Conservation (phyloP, 1,140 invertebrate species). For the Parapsyche elsis region DNA sequence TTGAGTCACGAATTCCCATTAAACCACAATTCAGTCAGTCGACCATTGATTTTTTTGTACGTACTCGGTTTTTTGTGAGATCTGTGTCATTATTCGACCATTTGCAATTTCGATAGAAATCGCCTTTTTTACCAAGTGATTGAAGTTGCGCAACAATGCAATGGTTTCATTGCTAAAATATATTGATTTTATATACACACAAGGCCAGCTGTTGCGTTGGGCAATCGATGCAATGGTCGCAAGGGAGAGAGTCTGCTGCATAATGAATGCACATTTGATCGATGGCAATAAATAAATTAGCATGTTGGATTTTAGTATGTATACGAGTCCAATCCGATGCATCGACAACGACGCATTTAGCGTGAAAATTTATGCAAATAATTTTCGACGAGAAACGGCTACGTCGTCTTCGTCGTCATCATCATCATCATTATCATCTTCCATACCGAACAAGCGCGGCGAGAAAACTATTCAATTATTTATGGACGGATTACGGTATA, state of each 20-base stretch:
- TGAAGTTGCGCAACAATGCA: not conserved
- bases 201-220: not conserved
- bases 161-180: not conserved
- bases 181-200: not conserved
- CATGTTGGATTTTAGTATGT: not conserved
- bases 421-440: slow-evolving; percentile 21
- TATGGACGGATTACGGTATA: slow-evolving; percentile 43
- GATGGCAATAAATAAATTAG: not conserved
- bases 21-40: slow-evolving; percentile 5
- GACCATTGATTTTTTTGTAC: not conserved
- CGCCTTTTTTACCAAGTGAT: not conserved
- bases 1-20: slow-evolving; percentile 6
- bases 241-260: not conserved
- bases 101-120: slow-evolving; percentile 8
- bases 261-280: not conserved
- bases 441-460: not conserved
- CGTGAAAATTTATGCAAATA: slow-evolving; percentile 14
- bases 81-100: slow-evolving; percentile 11
- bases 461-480: slow-evolving; percentile 46
- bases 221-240: not conserved
- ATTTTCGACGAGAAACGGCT: not conserved
- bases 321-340: not conserved
- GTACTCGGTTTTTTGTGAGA: not conserved
- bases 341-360: not conserved
- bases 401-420: not conserved